These are phyloP conservation scores for Synanthedon andrenaeformis DNA, from an alignment of 2,888 invertebrate species.

Conservation along the genomic window DNA sequence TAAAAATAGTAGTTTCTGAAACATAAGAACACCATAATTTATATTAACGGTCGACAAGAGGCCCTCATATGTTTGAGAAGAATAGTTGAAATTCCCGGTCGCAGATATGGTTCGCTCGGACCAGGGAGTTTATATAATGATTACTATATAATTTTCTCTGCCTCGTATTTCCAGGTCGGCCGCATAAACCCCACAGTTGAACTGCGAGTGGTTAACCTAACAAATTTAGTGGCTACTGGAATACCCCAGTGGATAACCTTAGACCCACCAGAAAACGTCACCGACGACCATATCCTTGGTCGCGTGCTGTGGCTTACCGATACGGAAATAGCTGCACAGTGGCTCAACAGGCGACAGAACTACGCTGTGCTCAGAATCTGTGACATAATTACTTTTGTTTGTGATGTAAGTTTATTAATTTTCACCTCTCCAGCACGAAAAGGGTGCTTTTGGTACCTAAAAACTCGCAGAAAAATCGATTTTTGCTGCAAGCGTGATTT, in stretches of 20 bases:
- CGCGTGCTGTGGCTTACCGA: conserved; percentile 80
- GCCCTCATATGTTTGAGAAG: no score
- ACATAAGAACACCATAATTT: no score
- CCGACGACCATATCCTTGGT: conserved; percentile 75
- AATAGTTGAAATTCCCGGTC: no score
- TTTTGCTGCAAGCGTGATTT: no score
- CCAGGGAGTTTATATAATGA: no score
- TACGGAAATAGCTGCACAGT: conserved; percentile 76
- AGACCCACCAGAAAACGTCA: conserved; percentile 58
- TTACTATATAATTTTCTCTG: no score
- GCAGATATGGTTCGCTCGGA: no score
- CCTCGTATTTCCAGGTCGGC: conserved; percentile 66
- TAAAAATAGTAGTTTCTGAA: no score
- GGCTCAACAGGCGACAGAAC: conserved; percentile 90
- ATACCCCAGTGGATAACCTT: conserved; percentile 29
- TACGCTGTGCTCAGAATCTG: conserved; percentile 73
- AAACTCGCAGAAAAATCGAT: no score
- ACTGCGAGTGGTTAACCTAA: conserved; percentile 73
- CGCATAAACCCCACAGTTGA: conserved; percentile 78
- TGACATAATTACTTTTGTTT: conserved; percentile 32
- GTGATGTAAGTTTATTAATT: conserved; percentile 28
- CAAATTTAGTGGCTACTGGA: conserved; percentile 20
- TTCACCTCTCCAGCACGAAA: no score
- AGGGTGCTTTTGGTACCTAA: no score
- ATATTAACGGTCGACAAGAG: no score